A percentile compares a stretch with the other conserved stretches of the same genome.
Conservation (phyloP, 2,113 vertebrate species). For the Indicator indicator region DNA sequence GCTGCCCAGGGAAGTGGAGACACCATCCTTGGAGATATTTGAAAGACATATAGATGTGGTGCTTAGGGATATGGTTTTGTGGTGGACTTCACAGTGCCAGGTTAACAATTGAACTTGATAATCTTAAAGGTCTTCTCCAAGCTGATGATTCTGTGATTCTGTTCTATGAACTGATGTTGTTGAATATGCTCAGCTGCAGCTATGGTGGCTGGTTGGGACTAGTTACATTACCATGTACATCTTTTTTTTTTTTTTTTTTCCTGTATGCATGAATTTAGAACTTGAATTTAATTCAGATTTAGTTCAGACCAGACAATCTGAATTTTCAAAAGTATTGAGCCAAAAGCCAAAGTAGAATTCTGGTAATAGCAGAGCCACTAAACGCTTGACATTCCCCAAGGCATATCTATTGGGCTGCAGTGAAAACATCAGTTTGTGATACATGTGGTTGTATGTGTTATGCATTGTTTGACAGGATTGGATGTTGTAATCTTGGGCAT, state of each 20-base stretch:
- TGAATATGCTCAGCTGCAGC: not conserved
- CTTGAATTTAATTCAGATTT: not conserved
- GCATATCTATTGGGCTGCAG: not conserved
- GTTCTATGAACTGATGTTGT: not conserved
- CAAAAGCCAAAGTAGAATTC: not conserved
- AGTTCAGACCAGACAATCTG: not conserved
- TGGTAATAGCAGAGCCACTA: not conserved
- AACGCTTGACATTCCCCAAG: not conserved
- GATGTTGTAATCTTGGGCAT: not conserved
- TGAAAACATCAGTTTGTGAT: not conserved
- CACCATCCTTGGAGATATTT: not conserved
- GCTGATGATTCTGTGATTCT: not conserved
- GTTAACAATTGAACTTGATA: not conserved
- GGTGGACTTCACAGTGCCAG: not conserved
- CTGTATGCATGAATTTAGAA: not conserved
- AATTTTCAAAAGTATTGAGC: not conserved
- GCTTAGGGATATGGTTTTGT: not conserved
- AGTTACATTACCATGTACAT: not conserved
- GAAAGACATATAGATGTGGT: not conserved
- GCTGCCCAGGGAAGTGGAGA: not conserved
- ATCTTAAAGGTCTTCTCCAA: not conserved
- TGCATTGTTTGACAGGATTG: not conserved
- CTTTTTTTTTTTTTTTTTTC: not conserved
- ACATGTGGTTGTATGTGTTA: not conserved
- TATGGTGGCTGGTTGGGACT: fast-evolving